phyloP scores from a whole-genome alignment of 2,113 vertebrate species.

The Dipodomys ordii region DNA sequence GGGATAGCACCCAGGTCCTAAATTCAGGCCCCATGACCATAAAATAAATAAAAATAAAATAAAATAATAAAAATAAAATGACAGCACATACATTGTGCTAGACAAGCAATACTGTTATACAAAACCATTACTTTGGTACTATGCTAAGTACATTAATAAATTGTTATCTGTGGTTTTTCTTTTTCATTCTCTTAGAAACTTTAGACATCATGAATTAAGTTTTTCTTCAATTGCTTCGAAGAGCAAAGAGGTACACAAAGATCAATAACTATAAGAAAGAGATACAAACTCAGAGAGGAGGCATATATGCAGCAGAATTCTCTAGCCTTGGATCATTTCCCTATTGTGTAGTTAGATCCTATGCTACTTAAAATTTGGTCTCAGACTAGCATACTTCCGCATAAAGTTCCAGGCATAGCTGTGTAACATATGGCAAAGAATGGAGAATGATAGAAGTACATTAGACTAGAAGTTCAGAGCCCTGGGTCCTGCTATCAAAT shows the following conservation, averaged over 20 bases:
- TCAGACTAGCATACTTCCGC: not conserved
- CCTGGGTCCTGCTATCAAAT: not conserved
- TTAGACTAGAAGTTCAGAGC: not conserved
- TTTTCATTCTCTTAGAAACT: constrained; percentile 2
- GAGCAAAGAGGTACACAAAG: not conserved
- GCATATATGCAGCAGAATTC: not conserved
- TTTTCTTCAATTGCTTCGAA: not conserved
- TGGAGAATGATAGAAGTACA: not conserved
- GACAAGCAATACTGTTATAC: not conserved
- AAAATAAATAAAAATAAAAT: too few species aligned
- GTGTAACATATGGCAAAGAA: not conserved
- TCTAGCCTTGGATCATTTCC: not conserved
- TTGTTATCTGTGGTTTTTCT: not conserved
- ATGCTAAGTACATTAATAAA: not conserved
- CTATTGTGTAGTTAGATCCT: not conserved
- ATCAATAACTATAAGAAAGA: not conserved
- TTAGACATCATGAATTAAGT: constrained; percentile 14
- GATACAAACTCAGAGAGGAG: not conserved
- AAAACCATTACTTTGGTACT: not conserved
- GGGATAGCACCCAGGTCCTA: too few species aligned
- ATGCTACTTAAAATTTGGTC: not conserved
- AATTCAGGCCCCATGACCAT: too few species aligned
- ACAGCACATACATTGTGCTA: not conserved
- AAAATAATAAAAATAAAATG: too few species aligned
- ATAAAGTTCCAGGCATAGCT: not conserved